Percentiles rank a stretch among this genome's conserved stretches.
Conservation (phyloP, 2,888 invertebrate genomes). For the Aphidius colemani region DNA sequence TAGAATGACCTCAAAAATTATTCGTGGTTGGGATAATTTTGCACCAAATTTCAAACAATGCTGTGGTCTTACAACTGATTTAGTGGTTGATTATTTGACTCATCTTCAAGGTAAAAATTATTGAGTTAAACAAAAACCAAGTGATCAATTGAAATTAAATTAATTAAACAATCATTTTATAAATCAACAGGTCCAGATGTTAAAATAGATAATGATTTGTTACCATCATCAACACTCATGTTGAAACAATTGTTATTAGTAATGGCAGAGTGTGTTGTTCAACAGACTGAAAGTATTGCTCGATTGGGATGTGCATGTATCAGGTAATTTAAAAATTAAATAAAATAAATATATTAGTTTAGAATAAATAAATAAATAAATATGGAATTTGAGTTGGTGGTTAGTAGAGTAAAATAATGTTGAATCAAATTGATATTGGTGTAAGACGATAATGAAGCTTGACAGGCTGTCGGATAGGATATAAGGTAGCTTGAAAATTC, state of each 20-base stretch:
- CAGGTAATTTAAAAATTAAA: slow-evolving; percentile 56
- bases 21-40: slow-evolving; percentile 74
- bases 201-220: slow-evolving; percentile 45
- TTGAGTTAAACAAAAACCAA: slow-evolving; percentile 45
- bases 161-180: no score
- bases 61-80: slow-evolving; percentile 89
- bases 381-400: slow-evolving; percentile 22
- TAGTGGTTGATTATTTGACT: slow-evolving; percentile 84
- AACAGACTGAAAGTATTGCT: slow-evolving; percentile 87
- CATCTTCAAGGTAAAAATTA: slow-evolving; percentile 69
- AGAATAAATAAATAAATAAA: slow-evolving; percentile 4
- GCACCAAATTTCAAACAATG: slow-evolving; percentile 94
- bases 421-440: slow-evolving; percentile 36
- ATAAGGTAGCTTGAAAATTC: slow-evolving; percentile 44
- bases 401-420: slow-evolving; percentile 29
- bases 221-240: slow-evolving; percentile 71
- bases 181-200: slow-evolving; percentile 43
- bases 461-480: slow-evolving; percentile 57
- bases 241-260: slow-evolving; percentile 84
- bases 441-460: slow-evolving; percentile 59
- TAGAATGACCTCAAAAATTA: slow-evolving; percentile 71
- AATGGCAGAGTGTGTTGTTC: slow-evolving; percentile 87
- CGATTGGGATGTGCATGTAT: slow-evolving; percentile 91
- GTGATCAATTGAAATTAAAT: no score
- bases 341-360: neutral